Conservation (phyloP, 1,140 invertebrate species). For the Listronotus oregonensis region DNA sequence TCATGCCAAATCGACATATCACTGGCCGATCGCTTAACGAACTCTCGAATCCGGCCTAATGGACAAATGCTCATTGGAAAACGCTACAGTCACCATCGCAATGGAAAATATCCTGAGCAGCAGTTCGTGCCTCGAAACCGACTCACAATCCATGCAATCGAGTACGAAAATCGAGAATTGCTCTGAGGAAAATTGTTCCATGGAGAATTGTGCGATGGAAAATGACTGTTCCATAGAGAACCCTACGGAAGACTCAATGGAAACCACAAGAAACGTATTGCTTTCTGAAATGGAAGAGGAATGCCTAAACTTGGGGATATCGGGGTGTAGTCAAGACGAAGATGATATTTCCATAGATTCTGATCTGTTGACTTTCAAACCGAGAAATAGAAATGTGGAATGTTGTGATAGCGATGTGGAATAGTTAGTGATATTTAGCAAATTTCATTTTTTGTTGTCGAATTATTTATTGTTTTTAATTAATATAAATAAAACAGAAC, state of each 20-base stretch:
- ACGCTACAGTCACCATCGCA: conserved; percentile 20
- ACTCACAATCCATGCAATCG: background rate
- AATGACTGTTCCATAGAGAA: conserved; percentile 11
- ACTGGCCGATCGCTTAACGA: conserved; percentile 42
- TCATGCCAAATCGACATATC: conserved; percentile 25
- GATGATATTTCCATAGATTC: conserved; percentile 50
- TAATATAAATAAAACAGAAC: too few species aligned
- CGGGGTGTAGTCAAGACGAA: conserved; percentile 24
- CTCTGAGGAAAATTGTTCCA: background rate
- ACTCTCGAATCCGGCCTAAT: conserved; percentile 27
- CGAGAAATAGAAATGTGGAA: conserved; percentile 21
- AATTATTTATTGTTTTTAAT: too few species aligned
- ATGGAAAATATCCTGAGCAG: conserved; percentile 19
- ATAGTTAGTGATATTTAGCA: background rate
- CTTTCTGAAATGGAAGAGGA: conserved; percentile 31
- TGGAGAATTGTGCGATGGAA: conserved; percentile 6
- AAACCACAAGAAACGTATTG: conserved; percentile 23
- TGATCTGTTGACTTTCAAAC: conserved; percentile 50
- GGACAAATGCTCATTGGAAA: conserved; percentile 15
- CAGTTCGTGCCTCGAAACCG: background rate
- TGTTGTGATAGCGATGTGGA: background rate
- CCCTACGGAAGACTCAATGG: conserved; percentile 26
- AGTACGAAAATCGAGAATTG: background rate
- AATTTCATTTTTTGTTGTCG: too few species aligned
- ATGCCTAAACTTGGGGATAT: conserved; percentile 16